Evolutionary conservation across 2,888 invertebrate species (phyloP).

Genomic region (Erannis defoliaria): DNA sequence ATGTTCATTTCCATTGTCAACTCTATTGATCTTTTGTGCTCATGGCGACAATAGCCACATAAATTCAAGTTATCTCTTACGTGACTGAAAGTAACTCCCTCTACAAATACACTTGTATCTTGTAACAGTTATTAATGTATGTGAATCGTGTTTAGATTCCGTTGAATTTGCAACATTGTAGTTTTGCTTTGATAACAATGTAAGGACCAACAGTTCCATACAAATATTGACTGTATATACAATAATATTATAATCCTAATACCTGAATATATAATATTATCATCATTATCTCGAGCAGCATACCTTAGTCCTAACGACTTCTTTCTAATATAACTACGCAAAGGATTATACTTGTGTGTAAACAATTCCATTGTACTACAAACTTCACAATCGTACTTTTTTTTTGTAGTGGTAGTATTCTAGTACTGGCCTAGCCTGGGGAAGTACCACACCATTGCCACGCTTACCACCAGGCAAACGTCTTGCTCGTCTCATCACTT

Average conservation of each 20-base stretch:
- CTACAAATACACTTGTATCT: slow-evolving; percentile 13
- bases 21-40: slow-evolving; percentile 11
- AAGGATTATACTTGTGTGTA: too few relatives aligned
- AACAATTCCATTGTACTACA: not conserved
- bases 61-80: slow-evolving; percentile 21
- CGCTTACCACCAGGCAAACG: too few relatives aligned
- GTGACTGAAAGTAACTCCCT: slow-evolving; percentile 15
- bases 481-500: too few relatives aligned
- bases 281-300: too few relatives aligned
- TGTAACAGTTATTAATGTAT: slow-evolving; percentile 17
- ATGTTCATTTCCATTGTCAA: slow-evolving; percentile 10
- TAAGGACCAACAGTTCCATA: slow-evolving; percentile 13
- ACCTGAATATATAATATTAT: too few relatives aligned
- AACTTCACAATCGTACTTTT: not conserved
- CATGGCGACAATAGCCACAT: slow-evolving; percentile 13
- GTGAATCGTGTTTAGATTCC: slow-evolving; percentile 18
- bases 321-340: too few relatives aligned
- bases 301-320: too few relatives aligned
- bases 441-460: too few relatives aligned
- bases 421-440: too few relatives aligned
- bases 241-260: not conserved
- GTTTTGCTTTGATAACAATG: slow-evolving; percentile 16
- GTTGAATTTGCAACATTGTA: slow-evolving; percentile 28
- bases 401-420: too few relatives aligned
- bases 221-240: slow-evolving; percentile 1